These are phyloP conservation scores for Lamproptera curius DNA, from an alignment of 2,888 invertebrate species.

Conservation along the genomic window DNA sequence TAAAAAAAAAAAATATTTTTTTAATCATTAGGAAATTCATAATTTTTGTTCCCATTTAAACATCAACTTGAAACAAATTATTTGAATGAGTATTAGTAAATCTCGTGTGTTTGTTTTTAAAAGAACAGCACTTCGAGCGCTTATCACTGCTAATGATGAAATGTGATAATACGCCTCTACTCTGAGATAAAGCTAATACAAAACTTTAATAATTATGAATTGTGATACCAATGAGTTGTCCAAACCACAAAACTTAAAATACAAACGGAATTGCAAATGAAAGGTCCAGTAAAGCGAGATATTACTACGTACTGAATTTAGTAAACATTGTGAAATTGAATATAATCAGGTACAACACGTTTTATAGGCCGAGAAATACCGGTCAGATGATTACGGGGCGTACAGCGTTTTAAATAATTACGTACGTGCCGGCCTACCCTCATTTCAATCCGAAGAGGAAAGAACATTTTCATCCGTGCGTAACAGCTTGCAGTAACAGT, in stretches of 20 bases:
- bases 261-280: constrained; percentile 12
- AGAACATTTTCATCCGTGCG: constrained; percentile 59
- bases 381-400: constrained; percentile 38
- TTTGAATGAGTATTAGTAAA: too few species aligned
- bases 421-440: constrained; percentile 65
- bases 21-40: too few species aligned
- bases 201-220: constrained; percentile 4
- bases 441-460: constrained; percentile 48
- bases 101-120: too few species aligned
- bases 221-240: background rate
- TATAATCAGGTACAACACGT: constrained; percentile 40
- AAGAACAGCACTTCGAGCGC: too few species aligned
- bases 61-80: too few species aligned
- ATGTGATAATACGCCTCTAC: too few species aligned
- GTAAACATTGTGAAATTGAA: constrained; percentile 9
- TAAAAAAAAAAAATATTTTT: too few species aligned
- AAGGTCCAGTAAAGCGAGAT: background rate
- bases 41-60: too few species aligned
- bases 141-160: too few species aligned
- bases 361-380: constrained; percentile 40
- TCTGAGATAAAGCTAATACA: too few species aligned
- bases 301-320: constrained; percentile 5
- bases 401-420: constrained; percentile 62
- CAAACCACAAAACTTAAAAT: constrained; percentile 1
- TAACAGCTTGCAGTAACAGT: constrained; percentile 72